These are phyloP conservation scores for Cuculus canorus DNA, from an alignment of 2,797 vertebrate genomes.

Conservation along the genomic window DNA sequence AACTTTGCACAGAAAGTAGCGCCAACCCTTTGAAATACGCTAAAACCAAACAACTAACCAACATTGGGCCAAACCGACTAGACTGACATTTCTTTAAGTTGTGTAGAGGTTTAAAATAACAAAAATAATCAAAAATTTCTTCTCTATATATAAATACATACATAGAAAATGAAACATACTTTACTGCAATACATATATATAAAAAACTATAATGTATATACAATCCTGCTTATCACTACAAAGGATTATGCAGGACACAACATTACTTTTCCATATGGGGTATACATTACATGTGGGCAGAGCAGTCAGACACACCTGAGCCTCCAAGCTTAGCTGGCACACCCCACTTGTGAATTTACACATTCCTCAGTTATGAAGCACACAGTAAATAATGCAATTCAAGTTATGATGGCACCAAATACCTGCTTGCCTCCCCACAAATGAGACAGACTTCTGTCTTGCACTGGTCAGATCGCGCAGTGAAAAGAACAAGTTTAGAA, in stretches of 20 bases:
- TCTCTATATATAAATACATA: neutral
- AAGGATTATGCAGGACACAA: neutral
- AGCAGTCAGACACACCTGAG: neutral
- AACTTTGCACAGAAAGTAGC: neutral
- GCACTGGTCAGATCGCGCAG: neutral
- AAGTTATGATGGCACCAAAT: neutral
- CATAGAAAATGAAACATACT: neutral
- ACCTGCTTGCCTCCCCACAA: neutral
- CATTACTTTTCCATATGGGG: neutral
- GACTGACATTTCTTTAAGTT: neutral
- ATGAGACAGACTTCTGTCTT: neutral
- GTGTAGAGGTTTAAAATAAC: neutral
- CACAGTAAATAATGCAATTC: neutral
- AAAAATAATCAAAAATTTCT: neutral
- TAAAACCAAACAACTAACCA: neutral
- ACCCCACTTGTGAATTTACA: neutral
- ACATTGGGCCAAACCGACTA: neutral
- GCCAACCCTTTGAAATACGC: neutral
- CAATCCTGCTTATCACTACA: neutral
- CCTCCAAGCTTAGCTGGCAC: neutral
- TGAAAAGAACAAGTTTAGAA: neutral
- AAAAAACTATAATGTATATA: neutral
- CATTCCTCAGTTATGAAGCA: neutral
- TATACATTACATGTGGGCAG: neutral
- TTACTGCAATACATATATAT: neutral